Percentiles rank a stretch among this genome's conserved stretches.
Conservation (phyloP, 2,888 invertebrate genomes). For the Stomorhina lunata region DNA sequence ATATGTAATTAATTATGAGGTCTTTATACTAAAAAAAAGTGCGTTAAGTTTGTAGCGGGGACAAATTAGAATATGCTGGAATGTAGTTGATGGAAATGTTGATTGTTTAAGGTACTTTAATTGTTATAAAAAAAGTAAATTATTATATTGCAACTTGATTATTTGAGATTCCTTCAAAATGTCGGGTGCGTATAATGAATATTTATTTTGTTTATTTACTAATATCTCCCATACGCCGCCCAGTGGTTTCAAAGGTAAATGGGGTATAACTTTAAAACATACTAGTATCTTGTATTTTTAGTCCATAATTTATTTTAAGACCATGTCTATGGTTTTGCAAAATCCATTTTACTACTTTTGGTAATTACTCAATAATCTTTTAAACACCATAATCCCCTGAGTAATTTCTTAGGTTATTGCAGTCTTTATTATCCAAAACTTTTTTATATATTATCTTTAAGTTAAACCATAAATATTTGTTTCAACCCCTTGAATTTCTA, state of each 20-base stretch:
- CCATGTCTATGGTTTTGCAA: background rate
- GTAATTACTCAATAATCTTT: background rate
- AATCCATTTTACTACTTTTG: background rate
- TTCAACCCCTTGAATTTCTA: background rate
- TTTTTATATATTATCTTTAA: slow-evolving; percentile 23
- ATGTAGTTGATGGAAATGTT: background rate
- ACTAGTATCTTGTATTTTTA: too few relatives aligned
- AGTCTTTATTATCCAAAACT: slow-evolving; percentile 20
- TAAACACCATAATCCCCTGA: background rate
- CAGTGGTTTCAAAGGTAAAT: too few relatives aligned
- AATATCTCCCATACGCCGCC: too few relatives aligned
- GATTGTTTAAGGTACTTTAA: too few relatives aligned
- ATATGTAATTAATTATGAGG: slow-evolving; percentile 1
- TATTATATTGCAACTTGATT: too few relatives aligned
- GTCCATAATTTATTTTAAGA: background rate
- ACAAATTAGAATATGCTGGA: background rate
- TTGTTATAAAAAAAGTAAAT: too few relatives aligned
- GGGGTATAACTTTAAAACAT: too few relatives aligned
- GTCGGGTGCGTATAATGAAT: background rate
- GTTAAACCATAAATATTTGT: slow-evolving; percentile 4
- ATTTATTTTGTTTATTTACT: too few relatives aligned
- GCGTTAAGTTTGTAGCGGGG: slow-evolving; percentile 11
- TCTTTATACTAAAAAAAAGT: slow-evolving; percentile 35
- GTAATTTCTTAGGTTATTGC: background rate
- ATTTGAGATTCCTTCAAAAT: too few relatives aligned